Base-by-base conservation (phyloP, 1,140 invertebrate genomes). In the Medauroidea extradentata region DNA sequence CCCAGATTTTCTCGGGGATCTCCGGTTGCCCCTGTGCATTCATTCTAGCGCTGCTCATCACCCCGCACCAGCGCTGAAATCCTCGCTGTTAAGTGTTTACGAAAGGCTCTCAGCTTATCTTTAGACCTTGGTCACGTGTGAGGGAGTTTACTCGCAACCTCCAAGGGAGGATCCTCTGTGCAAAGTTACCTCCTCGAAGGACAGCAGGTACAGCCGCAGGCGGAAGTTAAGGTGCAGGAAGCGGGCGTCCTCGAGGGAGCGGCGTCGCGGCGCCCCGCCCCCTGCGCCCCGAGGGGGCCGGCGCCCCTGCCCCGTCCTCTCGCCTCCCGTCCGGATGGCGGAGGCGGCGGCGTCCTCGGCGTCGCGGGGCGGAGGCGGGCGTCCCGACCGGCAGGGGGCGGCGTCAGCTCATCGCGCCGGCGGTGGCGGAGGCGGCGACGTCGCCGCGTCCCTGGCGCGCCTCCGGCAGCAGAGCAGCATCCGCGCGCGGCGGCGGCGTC, bases 171-270 rank as follows among this genome's bases (percentile, higher is more conserved):
- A n/a, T n/a, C n/a, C n/a, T n/a, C n/a, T n/a, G n/a, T n/a, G n/a
- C n/a, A n/a, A n/a, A n/a, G 16, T 23, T 50, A 85, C 83, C 83
- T 82, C 78, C 71, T 86, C 83, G 65, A 86, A 85, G 69, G 78
- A 75, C 52, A 70, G 74, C 55, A 85, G 74, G 57, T 84, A 80
- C 14, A 78, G 78, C 60, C 84, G 73, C 50, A 85, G 75, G 23
- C 78, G 70, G 65, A 78, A 85, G 67, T 83, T 83, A 61, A 86
- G 76, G 68, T 82, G 80, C 66, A 85, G 75, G 66, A 79, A 85
- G 58, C 83, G 73, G n/a, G 83, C 82, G 65, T 85, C 83, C 62
- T 83, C 81, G 58, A 74, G 74, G 51, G 77, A 80, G 52, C 72
- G 48, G 48, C 48, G n/a, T 18, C 48, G 21, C 2, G 14, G 14